A percentile compares a stretch with the other conserved stretches of the same genome.
phyloP scores from a whole-genome alignment of 2,113 vertebrate genomes.

The Sebastes schlegelii region DNA sequence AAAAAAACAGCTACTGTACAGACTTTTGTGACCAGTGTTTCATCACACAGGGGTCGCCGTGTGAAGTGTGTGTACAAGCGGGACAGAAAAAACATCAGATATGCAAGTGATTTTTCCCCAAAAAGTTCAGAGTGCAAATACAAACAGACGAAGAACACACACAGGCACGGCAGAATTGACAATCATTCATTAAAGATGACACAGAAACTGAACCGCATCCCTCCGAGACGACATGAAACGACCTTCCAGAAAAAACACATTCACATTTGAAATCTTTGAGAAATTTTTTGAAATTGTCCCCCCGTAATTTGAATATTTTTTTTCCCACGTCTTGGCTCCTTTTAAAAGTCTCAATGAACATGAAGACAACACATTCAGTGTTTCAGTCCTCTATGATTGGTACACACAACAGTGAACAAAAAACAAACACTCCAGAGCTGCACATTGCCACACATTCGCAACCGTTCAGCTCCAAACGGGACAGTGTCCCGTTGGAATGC shows the following conservation, averaged over 20 bases:
- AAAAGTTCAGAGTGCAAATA: constrained; percentile 79
- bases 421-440: constrained; percentile 27
- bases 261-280: constrained; percentile 64
- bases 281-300: constrained; percentile 29
- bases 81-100: constrained; percentile 73
- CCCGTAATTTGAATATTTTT: constrained; percentile 18
- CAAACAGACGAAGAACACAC: constrained; percentile 77
- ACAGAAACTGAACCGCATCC: constrained; percentile 61
- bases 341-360: constrained; percentile 21
- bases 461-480: constrained; percentile 45
- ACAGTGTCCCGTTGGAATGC: constrained; percentile 44
- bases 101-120: constrained; percentile 63
- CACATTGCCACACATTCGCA: constrained; percentile 65
- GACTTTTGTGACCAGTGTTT: constrained; percentile 62
- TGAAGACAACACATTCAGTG: constrained; percentile 38
- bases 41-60: constrained; percentile 2
- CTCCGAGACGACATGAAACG: constrained; percentile 62
- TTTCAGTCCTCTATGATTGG: constrained; percentile 39
- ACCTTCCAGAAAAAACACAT: constrained; percentile 65
- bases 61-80: constrained; percentile 57
- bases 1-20: constrained; percentile 70
- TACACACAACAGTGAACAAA: constrained; percentile 27
- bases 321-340: constrained; percentile 13
- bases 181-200: constrained; percentile 79
- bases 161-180: constrained; percentile 81